Percentiles rank a stretch among this genome's conserved stretches.
Conservation (phyloP, 1,140 invertebrate species). For the Anastatus disparis region DNA sequence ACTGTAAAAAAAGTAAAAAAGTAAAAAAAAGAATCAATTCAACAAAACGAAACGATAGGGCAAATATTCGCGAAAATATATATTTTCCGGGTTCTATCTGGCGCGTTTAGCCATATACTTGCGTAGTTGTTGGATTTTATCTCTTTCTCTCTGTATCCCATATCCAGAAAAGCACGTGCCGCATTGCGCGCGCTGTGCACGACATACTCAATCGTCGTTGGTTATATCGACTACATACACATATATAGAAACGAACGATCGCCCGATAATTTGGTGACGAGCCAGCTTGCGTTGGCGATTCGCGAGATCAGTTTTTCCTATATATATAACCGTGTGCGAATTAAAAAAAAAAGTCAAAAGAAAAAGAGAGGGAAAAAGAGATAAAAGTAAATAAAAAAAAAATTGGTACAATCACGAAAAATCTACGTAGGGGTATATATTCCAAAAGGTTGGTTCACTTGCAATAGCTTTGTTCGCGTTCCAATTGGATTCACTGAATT, state of each 20-base stretch:
- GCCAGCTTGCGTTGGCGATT: slow-evolving; percentile 27
- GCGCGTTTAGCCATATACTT: background rate
- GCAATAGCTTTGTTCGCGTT: slow-evolving; percentile 4
- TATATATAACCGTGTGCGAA: background rate
- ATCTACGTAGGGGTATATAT: too few species aligned
- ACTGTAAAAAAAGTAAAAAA: too few species aligned
- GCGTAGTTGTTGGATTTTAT: too few species aligned
- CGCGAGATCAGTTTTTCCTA: slow-evolving; percentile 6
- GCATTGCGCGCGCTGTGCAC: slow-evolving; percentile 3
- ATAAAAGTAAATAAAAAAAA: background rate
- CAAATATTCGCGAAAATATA: slow-evolving; percentile 12
- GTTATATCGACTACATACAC: too few species aligned
- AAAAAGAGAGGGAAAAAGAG: background rate
- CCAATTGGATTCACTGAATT: slow-evolving; percentile 27
- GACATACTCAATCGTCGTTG: background rate
- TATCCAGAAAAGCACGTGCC: background rate
- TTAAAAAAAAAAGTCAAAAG: background rate
- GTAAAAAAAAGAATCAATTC: too few species aligned
- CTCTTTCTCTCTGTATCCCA: background rate
- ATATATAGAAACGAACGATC: background rate
- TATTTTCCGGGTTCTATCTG: background rate
- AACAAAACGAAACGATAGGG: too few species aligned
- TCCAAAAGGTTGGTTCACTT: too few species aligned
- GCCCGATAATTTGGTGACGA: slow-evolving; percentile 36
- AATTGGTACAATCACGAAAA: too few species aligned